Base-by-base conservation (phyloP, 2,797 vertebrate genomes). In the Gymnopithys bicolor region DNA sequence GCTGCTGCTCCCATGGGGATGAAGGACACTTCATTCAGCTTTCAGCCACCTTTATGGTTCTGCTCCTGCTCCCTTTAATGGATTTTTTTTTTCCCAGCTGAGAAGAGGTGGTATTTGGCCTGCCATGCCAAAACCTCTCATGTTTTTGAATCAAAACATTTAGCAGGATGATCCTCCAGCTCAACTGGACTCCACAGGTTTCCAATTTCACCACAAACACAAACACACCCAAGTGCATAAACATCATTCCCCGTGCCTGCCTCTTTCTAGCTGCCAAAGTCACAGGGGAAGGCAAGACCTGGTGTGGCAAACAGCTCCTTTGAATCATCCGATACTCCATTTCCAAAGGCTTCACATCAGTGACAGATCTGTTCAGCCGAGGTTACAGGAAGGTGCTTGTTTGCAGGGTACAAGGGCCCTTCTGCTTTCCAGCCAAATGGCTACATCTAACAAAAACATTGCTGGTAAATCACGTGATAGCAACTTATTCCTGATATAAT, bases 351-450 rank as follows among this genome's bases (percentile, higher is more conserved):
- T 84, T 70, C 16, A 13, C 16, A 2, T 25, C 87, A 73, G 59
- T 19, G 60, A n/a, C 77, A 85, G 92, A 81, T 86, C 68, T 62
- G 53, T 43, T 73, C 58, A 30, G n/a, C 69, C 62, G 58, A 79
- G 55, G 19, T 67, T 68, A 74, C 62, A 88, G 82, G 45, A 81
- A 60, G 32, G 82, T 45, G 52, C 19, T 13, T 77, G 41, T 32
- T 82, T 91, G 60, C 73, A 88, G 77, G 67, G 41, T 68, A 75
- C 45, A 69, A 93, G 59, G 33, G 19, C 22, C 18, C 62, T 80
- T 73, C 88, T 87, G 51, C 95, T 81, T 73, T 67, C 53, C 76
- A 91, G 88, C 70, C 88, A 94, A 90, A 74, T 28, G 43, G 41
- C 77, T 96, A 11, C 53, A 75, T 43, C 68, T 43, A 75, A 59